Evolutionary conservation across 2,113 vertebrate genomes (phyloP).

Genomic region (Oncorhynchus tshawytscha): DNA sequence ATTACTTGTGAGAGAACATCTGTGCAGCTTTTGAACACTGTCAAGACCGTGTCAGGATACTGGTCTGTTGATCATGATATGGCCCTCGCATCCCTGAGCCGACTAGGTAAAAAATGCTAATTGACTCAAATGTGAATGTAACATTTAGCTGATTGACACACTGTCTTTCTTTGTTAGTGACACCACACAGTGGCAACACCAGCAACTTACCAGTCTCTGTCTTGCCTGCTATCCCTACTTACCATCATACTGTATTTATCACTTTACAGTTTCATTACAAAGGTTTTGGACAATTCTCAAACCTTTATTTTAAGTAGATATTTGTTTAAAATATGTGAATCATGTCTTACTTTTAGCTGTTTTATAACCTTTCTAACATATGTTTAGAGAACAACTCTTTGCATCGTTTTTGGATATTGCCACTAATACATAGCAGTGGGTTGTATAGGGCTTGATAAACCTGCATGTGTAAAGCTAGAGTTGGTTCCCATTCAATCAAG

Average conservation of each 20-base stretch:
- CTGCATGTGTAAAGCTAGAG: conserved; percentile 43
- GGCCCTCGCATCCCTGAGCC: background rate
- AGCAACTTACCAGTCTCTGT: conserved; percentile 28
- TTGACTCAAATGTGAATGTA: background rate
- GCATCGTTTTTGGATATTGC: conserved; percentile 34
- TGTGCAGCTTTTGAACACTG: conserved; percentile 6
- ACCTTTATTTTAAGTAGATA: too few species aligned
- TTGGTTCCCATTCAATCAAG: conserved; percentile 35
- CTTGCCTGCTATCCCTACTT: conserved; percentile 2
- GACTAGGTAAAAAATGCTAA: too few species aligned
- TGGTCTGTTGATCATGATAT: background rate
- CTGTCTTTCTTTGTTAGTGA: conserved; percentile 23
- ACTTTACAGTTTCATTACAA: too few species aligned
- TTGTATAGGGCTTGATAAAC: conserved; percentile 32
- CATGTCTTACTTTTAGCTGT: conserved; percentile 7
- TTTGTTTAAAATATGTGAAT: conserved; percentile 9
- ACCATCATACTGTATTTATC: too few species aligned
- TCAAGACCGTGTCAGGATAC: background rate
- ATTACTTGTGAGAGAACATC: background rate
- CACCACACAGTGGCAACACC: conserved; percentile 37
- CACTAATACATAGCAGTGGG: conserved; percentile 40
- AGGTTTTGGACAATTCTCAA: too few species aligned
- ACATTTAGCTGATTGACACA: conserved; percentile 22
- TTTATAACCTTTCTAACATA: conserved; percentile 23
- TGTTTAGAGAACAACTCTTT: background rate